These are phyloP conservation scores for Cryptotis parvus DNA, from an alignment of 2,113 vertebrate species.

Conservation along the genomic window DNA sequence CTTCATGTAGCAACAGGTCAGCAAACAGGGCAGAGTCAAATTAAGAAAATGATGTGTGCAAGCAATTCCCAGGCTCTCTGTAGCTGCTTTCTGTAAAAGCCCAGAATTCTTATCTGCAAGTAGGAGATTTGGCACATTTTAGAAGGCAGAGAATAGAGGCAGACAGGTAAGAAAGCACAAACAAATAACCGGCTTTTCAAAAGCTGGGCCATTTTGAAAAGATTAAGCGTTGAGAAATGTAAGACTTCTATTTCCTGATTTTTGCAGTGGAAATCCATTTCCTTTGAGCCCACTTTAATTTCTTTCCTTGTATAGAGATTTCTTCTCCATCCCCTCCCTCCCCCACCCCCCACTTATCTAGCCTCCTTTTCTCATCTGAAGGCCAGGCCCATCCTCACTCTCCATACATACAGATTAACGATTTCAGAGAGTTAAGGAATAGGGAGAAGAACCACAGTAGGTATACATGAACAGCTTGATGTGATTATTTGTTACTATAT, in stretches of 20 bases:
- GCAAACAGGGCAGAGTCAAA: background rate
- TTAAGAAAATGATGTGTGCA: background rate
- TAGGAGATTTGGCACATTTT: background rate
- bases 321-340: too few species aligned
- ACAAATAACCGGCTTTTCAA: background rate
- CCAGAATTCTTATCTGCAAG: background rate
- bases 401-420: rapidly evolving
- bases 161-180: background rate
- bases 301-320: background rate
- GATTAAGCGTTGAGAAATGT: background rate
- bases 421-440: background rate
- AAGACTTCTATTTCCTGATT: background rate
- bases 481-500: background rate
- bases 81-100: background rate
- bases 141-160: background rate
- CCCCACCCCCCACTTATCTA: background rate
- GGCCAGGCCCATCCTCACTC: rapidly evolving
- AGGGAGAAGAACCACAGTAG: background rate
- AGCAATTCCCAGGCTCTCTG: rapidly evolving
- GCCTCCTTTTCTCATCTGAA: background rate
- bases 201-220: background rate
- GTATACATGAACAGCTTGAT: background rate
- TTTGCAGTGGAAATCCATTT: background rate
- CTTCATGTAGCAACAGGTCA: background rate
- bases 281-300: background rate